phyloP scores from a whole-genome alignment of 2,888 invertebrate genomes.

The Digitonthophagus gazella region DNA sequence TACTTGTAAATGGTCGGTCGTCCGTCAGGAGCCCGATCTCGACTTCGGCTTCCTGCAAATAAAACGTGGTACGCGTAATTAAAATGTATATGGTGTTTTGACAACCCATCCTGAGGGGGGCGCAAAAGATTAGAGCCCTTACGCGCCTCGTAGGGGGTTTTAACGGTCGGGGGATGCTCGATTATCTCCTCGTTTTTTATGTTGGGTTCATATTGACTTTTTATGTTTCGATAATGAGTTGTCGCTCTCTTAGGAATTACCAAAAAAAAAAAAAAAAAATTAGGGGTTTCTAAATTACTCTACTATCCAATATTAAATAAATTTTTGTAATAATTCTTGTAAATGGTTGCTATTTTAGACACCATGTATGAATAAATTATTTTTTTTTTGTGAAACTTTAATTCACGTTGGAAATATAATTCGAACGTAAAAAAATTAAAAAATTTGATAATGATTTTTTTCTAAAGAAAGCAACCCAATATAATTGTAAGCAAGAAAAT shows the following conservation, averaged over 20 bases:
- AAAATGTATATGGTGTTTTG: constrained; percentile 51
- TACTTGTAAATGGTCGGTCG: constrained; percentile 36
- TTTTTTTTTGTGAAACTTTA: too few species aligned
- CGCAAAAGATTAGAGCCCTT: constrained; percentile 18
- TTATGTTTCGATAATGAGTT: constrained; percentile 17
- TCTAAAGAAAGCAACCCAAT: too few species aligned
- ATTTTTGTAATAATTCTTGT: too few species aligned
- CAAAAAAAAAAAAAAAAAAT: background rate
- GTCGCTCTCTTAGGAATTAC: background rate
- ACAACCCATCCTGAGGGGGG: constrained; percentile 35
- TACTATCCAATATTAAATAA: background rate
- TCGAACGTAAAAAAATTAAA: too few species aligned
- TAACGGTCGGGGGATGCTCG: constrained; percentile 7
- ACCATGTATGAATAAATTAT: too few species aligned
- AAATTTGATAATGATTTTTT: too few species aligned
- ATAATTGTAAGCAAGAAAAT: too few species aligned
- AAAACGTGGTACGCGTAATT: constrained; percentile 47
- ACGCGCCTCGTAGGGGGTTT: constrained; percentile 22
- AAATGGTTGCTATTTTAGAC: too few species aligned
- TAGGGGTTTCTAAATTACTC: background rate
- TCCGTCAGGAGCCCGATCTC: constrained; percentile 15
- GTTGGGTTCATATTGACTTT: constrained; percentile 5
- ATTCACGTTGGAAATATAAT: too few species aligned
- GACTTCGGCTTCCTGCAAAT: constrained; percentile 34
- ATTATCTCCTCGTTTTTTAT: constrained; percentile 10